Percentiles rank a stretch among this genome's conserved stretches.
Conservation (phyloP, 2,888 invertebrate species). For the Piscicola geometra region DNA sequence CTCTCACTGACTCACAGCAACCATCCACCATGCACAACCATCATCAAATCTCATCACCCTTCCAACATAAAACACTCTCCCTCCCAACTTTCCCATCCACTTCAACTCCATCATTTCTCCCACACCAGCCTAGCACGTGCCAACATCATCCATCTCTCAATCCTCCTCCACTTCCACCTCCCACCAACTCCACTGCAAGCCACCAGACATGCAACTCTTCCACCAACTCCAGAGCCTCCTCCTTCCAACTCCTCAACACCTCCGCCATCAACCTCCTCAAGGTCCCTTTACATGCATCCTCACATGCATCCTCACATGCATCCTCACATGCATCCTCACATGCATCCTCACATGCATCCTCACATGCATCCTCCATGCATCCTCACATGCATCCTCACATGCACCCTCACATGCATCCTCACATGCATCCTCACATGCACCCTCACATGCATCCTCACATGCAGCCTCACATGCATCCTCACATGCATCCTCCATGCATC, state of each 20-base stretch:
- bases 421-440: background rate
- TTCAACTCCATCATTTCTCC: no score
- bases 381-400: background rate
- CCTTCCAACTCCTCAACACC: background rate
- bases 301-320: no score
- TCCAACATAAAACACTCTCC: background rate
- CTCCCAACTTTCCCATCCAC: background rate
- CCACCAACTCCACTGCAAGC: background rate
- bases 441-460: conserved; percentile 5
- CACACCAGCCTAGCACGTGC: no score
- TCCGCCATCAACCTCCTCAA: conserved; percentile 9
- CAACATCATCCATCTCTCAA: background rate
- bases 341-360: background rate
- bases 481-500: background rate
- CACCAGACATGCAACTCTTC: background rate
- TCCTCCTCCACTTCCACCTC: no score
- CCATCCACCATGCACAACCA: background rate
- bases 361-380: no score
- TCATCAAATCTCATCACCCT: background rate
- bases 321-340: no score
- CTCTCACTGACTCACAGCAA: background rate
- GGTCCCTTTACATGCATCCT: background rate
- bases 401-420: background rate
- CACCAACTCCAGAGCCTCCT: background rate
- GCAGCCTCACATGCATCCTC: background rate